These are phyloP conservation scores for Coilia nasus DNA, from an alignment of 2,797 vertebrate genomes.

Conservation along the genomic window DNA sequence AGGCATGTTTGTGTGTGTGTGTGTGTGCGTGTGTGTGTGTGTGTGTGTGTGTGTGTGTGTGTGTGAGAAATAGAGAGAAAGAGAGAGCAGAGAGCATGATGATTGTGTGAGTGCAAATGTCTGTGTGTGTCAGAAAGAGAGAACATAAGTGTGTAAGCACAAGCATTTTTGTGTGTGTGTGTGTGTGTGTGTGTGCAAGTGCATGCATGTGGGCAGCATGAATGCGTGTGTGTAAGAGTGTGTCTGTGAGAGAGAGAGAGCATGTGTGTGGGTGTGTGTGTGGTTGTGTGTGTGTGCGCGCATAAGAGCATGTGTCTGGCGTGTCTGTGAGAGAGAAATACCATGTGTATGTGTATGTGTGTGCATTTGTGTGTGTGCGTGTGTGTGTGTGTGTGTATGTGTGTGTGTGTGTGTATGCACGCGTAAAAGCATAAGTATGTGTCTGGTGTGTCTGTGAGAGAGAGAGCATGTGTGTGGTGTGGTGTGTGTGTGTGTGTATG, in stretches of 20 bases:
- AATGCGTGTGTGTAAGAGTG: conserved; percentile 9
- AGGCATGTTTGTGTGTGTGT: too few relatives aligned
- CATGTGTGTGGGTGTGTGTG: not conserved
- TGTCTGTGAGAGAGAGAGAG: not conserved
- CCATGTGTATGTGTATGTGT: not conserved
- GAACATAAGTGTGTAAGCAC: too few relatives aligned
- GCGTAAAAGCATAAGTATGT: not conserved
- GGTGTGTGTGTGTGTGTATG: not conserved
- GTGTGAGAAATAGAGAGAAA: too few relatives aligned
- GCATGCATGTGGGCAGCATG: not conserved
- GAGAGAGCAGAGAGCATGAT: too few relatives aligned
- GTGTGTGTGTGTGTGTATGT: conserved; percentile 33
- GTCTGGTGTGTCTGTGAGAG: not conserved
- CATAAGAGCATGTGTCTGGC: not conserved
- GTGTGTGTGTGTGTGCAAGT: too few relatives aligned
- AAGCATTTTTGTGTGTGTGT: not conserved
- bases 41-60: conserved; percentile 26
- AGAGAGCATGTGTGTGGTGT: not conserved
- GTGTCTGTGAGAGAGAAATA: not conserved
- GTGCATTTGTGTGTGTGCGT: not conserved
- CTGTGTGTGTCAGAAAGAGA: too few relatives aligned
- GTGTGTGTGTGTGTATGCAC: not conserved
- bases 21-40: not conserved
- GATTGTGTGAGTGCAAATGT: too few relatives aligned
- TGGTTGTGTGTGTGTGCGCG: not conserved